Percentiles rank a stretch among this genome's conserved stretches.
Conservation (phyloP, 2,113 vertebrate species). For the Periophthalmus modestus region DNA sequence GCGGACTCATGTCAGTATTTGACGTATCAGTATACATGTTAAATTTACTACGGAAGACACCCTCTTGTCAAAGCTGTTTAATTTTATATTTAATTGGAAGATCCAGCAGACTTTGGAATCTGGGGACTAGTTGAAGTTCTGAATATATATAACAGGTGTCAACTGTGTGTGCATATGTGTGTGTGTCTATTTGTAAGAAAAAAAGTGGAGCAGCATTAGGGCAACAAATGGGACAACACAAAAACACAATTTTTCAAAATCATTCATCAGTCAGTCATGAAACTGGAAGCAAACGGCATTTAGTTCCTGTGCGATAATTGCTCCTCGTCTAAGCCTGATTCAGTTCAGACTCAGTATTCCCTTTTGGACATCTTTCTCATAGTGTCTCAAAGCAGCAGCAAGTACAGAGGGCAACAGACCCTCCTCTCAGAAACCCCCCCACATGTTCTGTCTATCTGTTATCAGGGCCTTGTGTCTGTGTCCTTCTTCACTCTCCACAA, state of each 20-base stretch:
- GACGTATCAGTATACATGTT: too few relatives aligned
- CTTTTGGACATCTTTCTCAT: conserved; percentile 58
- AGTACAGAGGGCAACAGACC: conserved; percentile 51
- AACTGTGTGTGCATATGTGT: background rate
- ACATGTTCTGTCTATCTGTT: conserved; percentile 38
- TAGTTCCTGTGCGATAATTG: conserved; percentile 20
- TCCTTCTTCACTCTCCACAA: conserved; percentile 53
- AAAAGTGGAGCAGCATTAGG: conserved; percentile 69
- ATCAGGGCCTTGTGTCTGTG: conserved; percentile 18
- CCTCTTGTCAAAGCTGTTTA: background rate
- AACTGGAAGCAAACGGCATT: conserved; percentile 46
- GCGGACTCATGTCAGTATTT: too few relatives aligned
- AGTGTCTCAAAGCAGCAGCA: conserved; percentile 71
- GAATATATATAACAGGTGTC: conserved; percentile 7
- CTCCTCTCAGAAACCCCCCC: conserved; percentile 37
- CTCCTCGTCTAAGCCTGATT: conserved; percentile 29
- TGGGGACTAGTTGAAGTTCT: background rate
- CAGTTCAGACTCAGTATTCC: conserved; percentile 28
- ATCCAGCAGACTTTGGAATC: background rate
- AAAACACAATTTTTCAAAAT: conserved; percentile 42
- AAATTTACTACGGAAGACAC: background rate
- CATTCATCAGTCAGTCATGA: conserved; percentile 40
- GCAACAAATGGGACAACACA: conserved; percentile 46
- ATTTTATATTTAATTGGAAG: background rate
- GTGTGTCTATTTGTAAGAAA: conserved; percentile 20